Evolutionary conservation across 2,797 vertebrate genomes (phyloP).

Genomic region (Pangasius larnaudii): DNA sequence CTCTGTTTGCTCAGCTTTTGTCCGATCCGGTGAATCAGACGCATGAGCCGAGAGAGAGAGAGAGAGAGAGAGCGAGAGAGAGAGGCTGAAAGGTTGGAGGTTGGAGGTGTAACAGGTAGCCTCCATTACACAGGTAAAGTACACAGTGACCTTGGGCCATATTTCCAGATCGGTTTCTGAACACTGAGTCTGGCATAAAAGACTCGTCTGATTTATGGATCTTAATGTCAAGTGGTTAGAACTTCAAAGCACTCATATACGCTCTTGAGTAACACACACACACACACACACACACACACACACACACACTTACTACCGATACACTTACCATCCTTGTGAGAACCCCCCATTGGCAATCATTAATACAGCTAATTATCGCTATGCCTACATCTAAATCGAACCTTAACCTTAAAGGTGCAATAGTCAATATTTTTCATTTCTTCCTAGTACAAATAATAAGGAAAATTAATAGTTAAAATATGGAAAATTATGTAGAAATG

Average conservation of each 20-base stretch:
- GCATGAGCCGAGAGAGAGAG: not conserved
- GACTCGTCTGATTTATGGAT: slow-evolving; percentile 3
- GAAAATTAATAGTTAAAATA: too few relatives aligned
- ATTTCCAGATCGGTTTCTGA: not conserved
- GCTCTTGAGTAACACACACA: not conserved
- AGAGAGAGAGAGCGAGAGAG: not conserved
- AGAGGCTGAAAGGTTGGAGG: not conserved
- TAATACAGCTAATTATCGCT: not conserved
- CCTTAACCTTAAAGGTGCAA: not conserved
- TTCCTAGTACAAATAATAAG: too few relatives aligned
- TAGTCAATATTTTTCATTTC: too few relatives aligned
- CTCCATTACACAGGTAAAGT: too few relatives aligned
- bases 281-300: not conserved
- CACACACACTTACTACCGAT: not conserved
- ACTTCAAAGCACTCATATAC: not conserved
- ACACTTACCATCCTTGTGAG: not conserved
- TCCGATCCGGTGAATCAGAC: not conserved
- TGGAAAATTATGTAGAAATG: too few relatives aligned
- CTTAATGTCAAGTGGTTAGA: not conserved
- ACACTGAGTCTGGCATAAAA: not conserved
- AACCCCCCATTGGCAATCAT: not conserved
- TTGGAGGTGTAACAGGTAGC: not conserved
- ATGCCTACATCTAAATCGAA: not conserved
- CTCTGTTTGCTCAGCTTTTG: not conserved
- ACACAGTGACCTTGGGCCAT: not conserved